Evolutionary conservation across 2,797 vertebrate species (phyloP), one percentile per base, ranked within the genome.

Genomic region (Cynodonichthys magdalenae): DNA sequence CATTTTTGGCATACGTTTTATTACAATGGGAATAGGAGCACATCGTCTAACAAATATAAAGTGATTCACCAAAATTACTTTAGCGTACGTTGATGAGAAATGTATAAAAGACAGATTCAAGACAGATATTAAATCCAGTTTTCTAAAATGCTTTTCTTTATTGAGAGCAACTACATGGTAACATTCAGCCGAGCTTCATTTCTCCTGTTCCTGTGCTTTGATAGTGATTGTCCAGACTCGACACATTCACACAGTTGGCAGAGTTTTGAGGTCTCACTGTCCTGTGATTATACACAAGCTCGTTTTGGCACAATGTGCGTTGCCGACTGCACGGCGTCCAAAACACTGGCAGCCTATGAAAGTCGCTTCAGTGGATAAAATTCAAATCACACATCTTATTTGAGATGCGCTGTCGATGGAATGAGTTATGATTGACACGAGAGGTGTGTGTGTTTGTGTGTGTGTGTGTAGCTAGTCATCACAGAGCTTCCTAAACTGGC

Each of bases 81-180:
- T 76, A 92, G 86, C 89, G 34, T 75, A 92, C 84, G 78, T 63
- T 80, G 63, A 92, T 89, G 85, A 85, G 79, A 86, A 85, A 91
- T 90, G 90, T 94, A 93, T 88, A 94, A 93, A 94, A 94, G 83
- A 92, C 90, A 79, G 66, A 79, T 90, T 88, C 89, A 91, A 92
- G 19, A 91, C 82, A 91, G 74, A 71, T 86, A 79, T 85, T 61
- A 75, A 90, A 82, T 87, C 89, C 85, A 82, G 6, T 85, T 77
- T 77, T 82, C 85, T 89, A 79, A 86, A 87, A 89, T 69, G 69
- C 71, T 83, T 39, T 12, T 39, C 11, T 39, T 87, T 63, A 59
- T 85, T 75, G 20, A 76, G 77, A 87, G 83, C 67, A 71, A 88
- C 82, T 85, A 84, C 68, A 73, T 77, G 66, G 83, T 82, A 69